Percentiles rank a stretch among this genome's conserved stretches.
Evolutionary conservation across 2,888 invertebrate species (phyloP).

Genomic region (Perizoma flavofasciatum): DNA sequence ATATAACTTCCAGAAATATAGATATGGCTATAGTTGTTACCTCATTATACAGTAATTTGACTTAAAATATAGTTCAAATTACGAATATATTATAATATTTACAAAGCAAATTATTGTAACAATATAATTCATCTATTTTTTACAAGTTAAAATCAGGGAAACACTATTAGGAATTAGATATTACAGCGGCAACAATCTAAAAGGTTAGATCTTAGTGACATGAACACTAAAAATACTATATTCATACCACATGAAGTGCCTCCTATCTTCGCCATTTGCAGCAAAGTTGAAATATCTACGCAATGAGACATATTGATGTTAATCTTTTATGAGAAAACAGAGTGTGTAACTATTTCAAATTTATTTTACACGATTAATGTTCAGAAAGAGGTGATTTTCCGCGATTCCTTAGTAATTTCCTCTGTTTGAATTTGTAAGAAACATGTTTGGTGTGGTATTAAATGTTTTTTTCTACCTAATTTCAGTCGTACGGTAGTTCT

Average conservation of each 20-base stretch:
- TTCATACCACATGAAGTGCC: slow-evolving; percentile 44
- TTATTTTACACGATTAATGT: no score
- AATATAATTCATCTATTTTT: not conserved
- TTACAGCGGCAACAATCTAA: slow-evolving; percentile 9
- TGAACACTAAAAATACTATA: slow-evolving; percentile 17
- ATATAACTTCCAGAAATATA: no score
- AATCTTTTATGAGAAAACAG: not conserved
- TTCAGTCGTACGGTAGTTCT: no score
- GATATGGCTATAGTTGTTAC: no score
- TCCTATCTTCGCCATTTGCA: slow-evolving; percentile 41
- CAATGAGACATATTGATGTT: slow-evolving; percentile 34
- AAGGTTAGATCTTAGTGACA: slow-evolving; percentile 27
- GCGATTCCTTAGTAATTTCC: no score
- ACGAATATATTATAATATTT: slow-evolving; percentile 7
- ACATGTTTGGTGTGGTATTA: no score
- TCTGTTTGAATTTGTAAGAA: no score
- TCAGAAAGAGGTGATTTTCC: no score
- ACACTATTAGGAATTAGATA: slow-evolving; percentile 21
- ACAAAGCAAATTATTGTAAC: slow-evolving; percentile 5
- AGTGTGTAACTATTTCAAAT: no score
- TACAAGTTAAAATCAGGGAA: slow-evolving; percentile 1
- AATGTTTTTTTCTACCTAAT: no score
- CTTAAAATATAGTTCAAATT: not conserved
- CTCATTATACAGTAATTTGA: no score
- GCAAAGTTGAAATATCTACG: slow-evolving; percentile 61